These are phyloP conservation scores for Augochlorella aurata DNA, from an alignment of 2,888 invertebrate species.

Conservation along the genomic window DNA sequence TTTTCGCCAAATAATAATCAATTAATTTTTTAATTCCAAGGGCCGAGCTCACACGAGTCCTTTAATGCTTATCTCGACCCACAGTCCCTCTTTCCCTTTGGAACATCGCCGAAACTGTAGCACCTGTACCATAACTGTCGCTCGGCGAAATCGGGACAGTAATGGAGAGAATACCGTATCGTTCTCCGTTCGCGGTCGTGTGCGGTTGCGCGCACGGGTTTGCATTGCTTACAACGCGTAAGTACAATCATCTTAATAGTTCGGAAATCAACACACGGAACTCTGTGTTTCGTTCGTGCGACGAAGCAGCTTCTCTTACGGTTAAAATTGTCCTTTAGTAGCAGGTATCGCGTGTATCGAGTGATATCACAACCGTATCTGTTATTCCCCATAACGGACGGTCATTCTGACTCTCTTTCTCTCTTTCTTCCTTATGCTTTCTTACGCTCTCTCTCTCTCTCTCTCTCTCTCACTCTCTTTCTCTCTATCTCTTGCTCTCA, in stretches of 20 bases:
- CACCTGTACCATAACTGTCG: too few relatives aligned
- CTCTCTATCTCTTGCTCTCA: constrained; percentile 23
- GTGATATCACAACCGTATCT: constrained; percentile 35
- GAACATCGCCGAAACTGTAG: too few relatives aligned
- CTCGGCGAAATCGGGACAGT: too few relatives aligned
- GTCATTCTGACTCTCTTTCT: constrained; percentile 30
- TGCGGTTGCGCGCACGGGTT: constrained; percentile 15
- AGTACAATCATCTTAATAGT: constrained; percentile 29
- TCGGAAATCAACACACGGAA: constrained; percentile 19
- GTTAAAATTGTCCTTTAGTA: constrained; percentile 6
- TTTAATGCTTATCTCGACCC: too few relatives aligned
- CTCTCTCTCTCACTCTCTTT: constrained; percentile 29
- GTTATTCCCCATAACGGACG: constrained; percentile 30
- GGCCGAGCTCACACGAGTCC: too few relatives aligned
- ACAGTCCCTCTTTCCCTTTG: too few relatives aligned
- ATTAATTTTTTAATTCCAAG: too few relatives aligned
- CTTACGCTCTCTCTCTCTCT: constrained; percentile 15
- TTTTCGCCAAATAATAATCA: too few relatives aligned
- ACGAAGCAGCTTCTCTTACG: constrained; percentile 17
- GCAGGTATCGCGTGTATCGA: constrained; percentile 10
- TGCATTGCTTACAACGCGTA: constrained; percentile 28
- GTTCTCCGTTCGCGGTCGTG: constrained; percentile 18
- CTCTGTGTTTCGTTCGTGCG: not conserved
- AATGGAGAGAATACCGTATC: not conserved
- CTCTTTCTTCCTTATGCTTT: not conserved